Evolutionary conservation across 2,113 vertebrate genomes (phyloP).

Genomic region (Tricholaema leucomelas): DNA sequence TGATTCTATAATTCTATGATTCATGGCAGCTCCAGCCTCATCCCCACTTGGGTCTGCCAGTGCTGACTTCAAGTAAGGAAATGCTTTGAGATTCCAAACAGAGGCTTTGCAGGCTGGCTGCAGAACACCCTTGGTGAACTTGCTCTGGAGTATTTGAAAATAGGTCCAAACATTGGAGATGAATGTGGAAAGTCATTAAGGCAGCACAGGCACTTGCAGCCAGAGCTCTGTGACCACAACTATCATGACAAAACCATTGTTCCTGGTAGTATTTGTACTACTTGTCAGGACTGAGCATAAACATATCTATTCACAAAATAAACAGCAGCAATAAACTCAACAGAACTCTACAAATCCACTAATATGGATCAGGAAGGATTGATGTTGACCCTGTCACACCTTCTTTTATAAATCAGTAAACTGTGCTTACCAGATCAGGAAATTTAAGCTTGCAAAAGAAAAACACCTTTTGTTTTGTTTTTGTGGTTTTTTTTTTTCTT

Average conservation of each 20-base stretch:
- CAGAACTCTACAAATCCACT: background rate
- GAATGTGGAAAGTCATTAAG: background rate
- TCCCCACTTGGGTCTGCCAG: background rate
- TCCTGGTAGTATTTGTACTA: background rate
- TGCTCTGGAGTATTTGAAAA: background rate
- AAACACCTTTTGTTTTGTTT: background rate
- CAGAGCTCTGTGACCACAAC: background rate
- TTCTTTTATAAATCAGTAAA: background rate
- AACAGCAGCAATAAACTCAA: background rate
- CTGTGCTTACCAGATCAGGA: background rate
- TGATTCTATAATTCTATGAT: no score
- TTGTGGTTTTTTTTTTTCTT: background rate
- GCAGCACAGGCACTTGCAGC: background rate
- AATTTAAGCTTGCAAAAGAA: background rate
- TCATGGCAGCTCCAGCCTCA: background rate
- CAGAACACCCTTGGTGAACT: background rate
- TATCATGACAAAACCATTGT: background rate
- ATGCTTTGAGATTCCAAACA: background rate
- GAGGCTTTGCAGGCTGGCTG: background rate
- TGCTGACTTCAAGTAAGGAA: background rate
- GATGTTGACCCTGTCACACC: background rate
- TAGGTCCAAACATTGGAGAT: rapidly evolving
- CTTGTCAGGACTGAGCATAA: background rate
- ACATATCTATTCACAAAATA: background rate
- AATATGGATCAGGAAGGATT: background rate